Evolutionary conservation across 1,140 invertebrate genomes (phyloP).

Genomic region (Drosophila melanica): DNA sequence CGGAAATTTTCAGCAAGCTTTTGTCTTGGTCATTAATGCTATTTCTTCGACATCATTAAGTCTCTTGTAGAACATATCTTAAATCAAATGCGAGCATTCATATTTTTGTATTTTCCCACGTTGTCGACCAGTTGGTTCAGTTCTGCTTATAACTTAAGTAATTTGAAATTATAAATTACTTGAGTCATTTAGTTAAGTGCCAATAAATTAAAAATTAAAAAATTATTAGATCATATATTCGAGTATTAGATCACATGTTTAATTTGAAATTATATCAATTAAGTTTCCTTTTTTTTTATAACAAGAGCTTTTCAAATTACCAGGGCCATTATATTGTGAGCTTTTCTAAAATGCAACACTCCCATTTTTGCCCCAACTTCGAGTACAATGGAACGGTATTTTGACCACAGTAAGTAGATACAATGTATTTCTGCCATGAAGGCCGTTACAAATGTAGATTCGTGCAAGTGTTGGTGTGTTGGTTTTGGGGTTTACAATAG

Average conservation of each 20-base stretch:
- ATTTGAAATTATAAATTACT: neutral
- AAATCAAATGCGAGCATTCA: neutral
- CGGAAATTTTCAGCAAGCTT: neutral
- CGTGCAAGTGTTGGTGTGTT: conserved; percentile 28
- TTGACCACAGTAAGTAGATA: conserved; percentile 38
- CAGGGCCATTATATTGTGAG: conserved; percentile 47
- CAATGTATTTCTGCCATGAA: conserved; percentile 35
- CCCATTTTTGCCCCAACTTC: conserved; percentile 44
- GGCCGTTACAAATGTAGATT: conserved; percentile 48
- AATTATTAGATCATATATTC: too few species aligned
- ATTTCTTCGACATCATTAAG: neutral
- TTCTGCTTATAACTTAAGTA: neutral
- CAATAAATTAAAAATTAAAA: too few species aligned
- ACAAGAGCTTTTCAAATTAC: conserved; percentile 53
- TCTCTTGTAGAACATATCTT: too few species aligned
- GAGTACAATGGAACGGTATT: conserved; percentile 51
- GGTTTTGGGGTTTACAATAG: conserved; percentile 40
- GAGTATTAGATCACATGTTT: too few species aligned
- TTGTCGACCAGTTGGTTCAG: neutral
- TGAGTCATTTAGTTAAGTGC: neutral
- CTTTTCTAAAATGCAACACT: conserved; percentile 57
- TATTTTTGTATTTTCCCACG: neutral
- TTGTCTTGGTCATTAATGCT: neutral
- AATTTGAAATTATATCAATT: too few species aligned
- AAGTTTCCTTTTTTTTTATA: neutral